Evolutionary conservation across 2,797 vertebrate genomes (phyloP).

Genomic region (Xyrichtys novacula): DNA sequence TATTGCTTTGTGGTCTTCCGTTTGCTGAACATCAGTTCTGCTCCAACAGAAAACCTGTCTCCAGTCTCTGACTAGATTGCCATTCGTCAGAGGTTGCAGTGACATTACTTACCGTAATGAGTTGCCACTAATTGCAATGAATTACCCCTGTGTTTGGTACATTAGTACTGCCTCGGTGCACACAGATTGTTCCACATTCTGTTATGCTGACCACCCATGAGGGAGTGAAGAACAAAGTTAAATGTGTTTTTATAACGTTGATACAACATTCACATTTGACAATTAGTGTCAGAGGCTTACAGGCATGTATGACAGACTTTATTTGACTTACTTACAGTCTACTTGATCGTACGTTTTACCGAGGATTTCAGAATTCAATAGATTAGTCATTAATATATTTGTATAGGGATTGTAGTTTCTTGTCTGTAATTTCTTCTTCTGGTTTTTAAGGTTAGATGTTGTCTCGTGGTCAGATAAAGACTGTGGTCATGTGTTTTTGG

Average conservation of each 20-base stretch:
- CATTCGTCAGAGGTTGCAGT: slow-evolving; percentile 76
- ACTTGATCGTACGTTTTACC: background rate
- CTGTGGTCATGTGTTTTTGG: no score
- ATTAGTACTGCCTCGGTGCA: slow-evolving; percentile 80
- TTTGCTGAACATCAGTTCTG: slow-evolving; percentile 37
- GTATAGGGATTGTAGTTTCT: no score
- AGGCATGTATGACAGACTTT: background rate
- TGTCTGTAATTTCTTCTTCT: no score
- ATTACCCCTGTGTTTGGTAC: slow-evolving; percentile 82
- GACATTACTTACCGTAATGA: slow-evolving; percentile 84
- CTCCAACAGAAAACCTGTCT: slow-evolving; percentile 45
- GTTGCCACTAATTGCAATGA: slow-evolving; percentile 82
- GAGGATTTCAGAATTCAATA: no score
- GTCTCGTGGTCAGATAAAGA: no score
- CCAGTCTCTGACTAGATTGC: slow-evolving; percentile 72
- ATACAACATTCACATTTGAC: slow-evolving; percentile 31
- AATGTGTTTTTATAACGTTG: slow-evolving; percentile 39
- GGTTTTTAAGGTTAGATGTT: no score
- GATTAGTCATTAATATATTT: no score
- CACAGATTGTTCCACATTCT: slow-evolving; percentile 67
- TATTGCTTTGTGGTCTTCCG: slow-evolving; percentile 22
- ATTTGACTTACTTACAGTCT: background rate
- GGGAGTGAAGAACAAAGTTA: slow-evolving; percentile 51
- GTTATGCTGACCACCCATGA: slow-evolving; percentile 61
- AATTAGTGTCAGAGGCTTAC: slow-evolving; percentile 16